Evolutionary conservation across 2,888 invertebrate species (phyloP).

Genomic region (Dryococelus australis): DNA sequence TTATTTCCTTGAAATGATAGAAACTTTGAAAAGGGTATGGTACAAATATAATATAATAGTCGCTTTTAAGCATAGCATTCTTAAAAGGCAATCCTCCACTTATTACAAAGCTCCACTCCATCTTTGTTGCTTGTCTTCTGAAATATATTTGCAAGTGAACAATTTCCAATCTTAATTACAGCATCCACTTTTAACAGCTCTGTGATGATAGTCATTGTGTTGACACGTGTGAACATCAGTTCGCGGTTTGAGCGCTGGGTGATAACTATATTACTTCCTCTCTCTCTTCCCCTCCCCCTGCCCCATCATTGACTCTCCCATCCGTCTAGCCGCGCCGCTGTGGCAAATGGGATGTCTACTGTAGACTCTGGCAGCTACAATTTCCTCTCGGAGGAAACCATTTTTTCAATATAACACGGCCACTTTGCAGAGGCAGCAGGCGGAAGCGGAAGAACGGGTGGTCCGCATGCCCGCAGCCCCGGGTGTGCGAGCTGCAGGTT

Average conservation of each 20-base stretch:
- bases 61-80: too few species aligned
- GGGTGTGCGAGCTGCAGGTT: conserved; percentile 35
- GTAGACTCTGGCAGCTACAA: conserved; percentile 19
- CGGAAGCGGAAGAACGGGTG: conserved; percentile 34
- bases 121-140: too few species aligned
- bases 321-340: not conserved
- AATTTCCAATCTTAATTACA: too few species aligned
- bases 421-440: conserved; percentile 32
- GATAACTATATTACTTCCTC: not conserved
- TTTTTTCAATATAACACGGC: conserved; percentile 39
- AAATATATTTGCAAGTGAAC: too few species aligned
- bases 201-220: too few species aligned
- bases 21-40: too few species aligned
- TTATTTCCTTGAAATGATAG: too few species aligned
- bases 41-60: too few species aligned
- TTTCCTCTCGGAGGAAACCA: conserved; percentile 31
- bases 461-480: not conserved
- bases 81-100: too few species aligned
- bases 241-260: not conserved
- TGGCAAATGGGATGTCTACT: not conserved
- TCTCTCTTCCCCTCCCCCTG: not conserved
- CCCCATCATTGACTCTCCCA: not conserved
- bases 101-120: too few species aligned
- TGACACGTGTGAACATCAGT: too few species aligned
- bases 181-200: too few species aligned